Evolutionary conservation across 2,113 vertebrate genomes (phyloP), one percentile per base, ranked within the genome.

Genomic region (Dasyprocta punctata): DNA sequence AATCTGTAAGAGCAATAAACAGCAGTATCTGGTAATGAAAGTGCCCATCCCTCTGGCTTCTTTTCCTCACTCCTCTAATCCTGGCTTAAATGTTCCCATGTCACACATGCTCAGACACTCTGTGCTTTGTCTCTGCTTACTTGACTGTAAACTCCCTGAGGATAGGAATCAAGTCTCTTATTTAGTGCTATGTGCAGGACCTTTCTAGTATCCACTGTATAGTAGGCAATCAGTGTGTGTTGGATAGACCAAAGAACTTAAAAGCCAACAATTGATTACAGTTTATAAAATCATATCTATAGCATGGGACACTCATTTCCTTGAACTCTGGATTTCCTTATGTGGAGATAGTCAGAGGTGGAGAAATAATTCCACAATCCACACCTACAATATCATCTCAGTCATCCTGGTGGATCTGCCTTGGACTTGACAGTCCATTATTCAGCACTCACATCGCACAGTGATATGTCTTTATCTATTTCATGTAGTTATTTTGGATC

Each of bases 381-480:
- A 0, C 52, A 54, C 13, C 54, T 58, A 0, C n/a, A 24, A 14
- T 1, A 2, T 86, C 5, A 0, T 60, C 60, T 47, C 3, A 14
- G n/a, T 19, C 60, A 41, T 54, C 3, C 19, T 22, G 56, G 56
- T 54, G 65, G 63, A 28, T 20, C 80, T 20, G 24, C 19, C 78
- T 54, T 73, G 60, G n/a, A n/a, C 47, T 41, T 4, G 6, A 67
- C 54, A 52, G 26, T n/a, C 11, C 12, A 33, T n/a, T 67, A 52
- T 2, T 92, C 47, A 58, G 5, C 13, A 2, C 30, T 65, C 92
- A 38, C 22, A 36, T 69, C 33, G 41, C 30, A 60, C 88, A 73
- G 8, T 41, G 61, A 60, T n/a, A 4, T 16, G 56, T n/a, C 47
- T 75, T 97, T 1, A 0, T 60, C 96, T 52, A 30, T 47, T 93